Evolutionary conservation across 2,113 vertebrate species (phyloP), one percentile per base, ranked within the genome.

Genomic region (Trematocara marginatum): DNA sequence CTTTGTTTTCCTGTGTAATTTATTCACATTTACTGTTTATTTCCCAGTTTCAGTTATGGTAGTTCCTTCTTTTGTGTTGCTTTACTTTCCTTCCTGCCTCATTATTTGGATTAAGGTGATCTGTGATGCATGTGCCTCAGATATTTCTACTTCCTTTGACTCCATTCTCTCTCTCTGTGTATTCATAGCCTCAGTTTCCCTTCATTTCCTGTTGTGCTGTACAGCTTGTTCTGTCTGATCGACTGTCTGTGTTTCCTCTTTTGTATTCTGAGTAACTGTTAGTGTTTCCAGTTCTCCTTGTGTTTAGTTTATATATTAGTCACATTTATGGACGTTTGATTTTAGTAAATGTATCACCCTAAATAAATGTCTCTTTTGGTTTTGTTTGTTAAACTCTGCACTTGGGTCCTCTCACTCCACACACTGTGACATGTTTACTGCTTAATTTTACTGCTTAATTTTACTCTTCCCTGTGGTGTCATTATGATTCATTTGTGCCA

Each of bases 51-150:
- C 4, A 0, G 26, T 59, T 31, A 59, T 59, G 7, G 26, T 0
- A 31, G 7, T 59, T 59, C 26, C 56, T 31, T 59, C 56, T 59
- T 59, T 59, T 59, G 56, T 31, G 26, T 59, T 31, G 26, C 0
- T 59, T 59, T 0, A 2, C 4, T 59, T 59, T 59, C 4, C 56
- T 10, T 31, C 31, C 56, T 59, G 56, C 26, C 1, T 31, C 26
- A 1, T 59, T 59, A 16, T 59, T 59, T 59, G 13, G 56, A 59
- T 31, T 59, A 16, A 31, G 26, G 56, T 31, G 56, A 59, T 59
- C 56, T 0, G 26, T 1, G 56, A 59, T 59, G 13, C 13, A 0
- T 31, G 26, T 31, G 56, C 0, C 56, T 59, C 56, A 16, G 56
- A 59, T 59, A 59, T 16, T 59, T 31, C 26, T 10, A 4, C 29